Percentiles rank a stretch among this genome's conserved stretches.
Evolutionary conservation across 2,888 invertebrate genomes (phyloP).

Genomic region (Sympetrum striolatum): DNA sequence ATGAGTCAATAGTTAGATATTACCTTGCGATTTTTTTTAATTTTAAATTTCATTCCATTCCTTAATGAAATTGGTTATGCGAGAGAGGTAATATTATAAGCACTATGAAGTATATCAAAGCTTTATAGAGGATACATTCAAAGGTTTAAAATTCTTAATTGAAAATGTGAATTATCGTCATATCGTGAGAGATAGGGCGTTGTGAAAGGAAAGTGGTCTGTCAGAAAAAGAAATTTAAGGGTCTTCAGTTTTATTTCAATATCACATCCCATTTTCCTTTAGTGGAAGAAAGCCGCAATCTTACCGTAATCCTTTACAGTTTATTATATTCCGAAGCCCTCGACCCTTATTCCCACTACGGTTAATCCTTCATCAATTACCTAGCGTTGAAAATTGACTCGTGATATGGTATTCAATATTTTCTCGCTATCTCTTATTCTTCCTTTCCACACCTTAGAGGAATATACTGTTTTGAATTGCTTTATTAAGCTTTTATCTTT

Average conservation of each 20-base stretch:
- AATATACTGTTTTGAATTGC: too few species aligned
- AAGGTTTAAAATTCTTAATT: not conserved
- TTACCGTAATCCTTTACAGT: not conserved
- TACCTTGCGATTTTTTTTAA: too few species aligned
- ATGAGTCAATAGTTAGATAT: not conserved
- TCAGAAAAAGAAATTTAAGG: not conserved
- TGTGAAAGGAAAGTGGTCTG: not conserved
- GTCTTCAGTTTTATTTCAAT: not conserved
- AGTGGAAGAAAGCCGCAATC: not conserved
- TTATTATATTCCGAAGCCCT: not conserved
- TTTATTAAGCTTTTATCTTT: too few species aligned
- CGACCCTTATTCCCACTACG: not conserved
- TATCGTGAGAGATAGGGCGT: not conserved
- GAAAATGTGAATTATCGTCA: not conserved
- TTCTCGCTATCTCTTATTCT: not conserved
- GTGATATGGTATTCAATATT: not conserved
- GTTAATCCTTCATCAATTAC: not conserved
- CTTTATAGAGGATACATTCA: not conserved
- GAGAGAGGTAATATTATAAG: not conserved
- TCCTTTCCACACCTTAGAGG: not conserved
- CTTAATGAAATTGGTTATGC: not conserved
- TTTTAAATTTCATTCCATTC: not conserved
- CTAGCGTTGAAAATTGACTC: not conserved
- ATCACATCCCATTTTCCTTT: not conserved
- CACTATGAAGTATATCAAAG: not conserved